Base-by-base conservation (phyloP, 2,113 vertebrate genomes). In the Podiceps cristatus region DNA sequence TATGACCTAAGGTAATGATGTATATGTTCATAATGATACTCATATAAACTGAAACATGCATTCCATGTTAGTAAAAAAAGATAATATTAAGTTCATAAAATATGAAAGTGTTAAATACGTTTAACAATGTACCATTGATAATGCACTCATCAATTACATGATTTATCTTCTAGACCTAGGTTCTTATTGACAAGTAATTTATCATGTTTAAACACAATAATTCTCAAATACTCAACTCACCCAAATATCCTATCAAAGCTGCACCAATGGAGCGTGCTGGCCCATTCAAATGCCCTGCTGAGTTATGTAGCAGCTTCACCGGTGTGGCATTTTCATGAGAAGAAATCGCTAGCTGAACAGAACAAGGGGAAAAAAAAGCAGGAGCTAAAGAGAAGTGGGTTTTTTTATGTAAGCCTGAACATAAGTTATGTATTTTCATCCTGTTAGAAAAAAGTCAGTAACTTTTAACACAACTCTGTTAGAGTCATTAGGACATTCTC, bases 241-340 rank as follows among this genome's bases (percentile, higher is more conserved):
- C 99, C 95, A 99, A 98, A 94, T 99, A 99, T n/a, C 99, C 99
- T 29, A 99, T 99, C 83, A 99, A 98, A 33, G 99, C 98, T 24
- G 99, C 99, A 23, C 99, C 99, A 24, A 99, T 97, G 40, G 99
- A 99, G 13, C 99, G 98, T 0, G 99, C 99, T 2, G 99, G 98
- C 18, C 99, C 99, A 17, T 99, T 99, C 68, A 99, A 98, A 95
- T 99, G 99, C 3, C 99, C 99, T 11, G 99, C 99, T 7, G 99
- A 99, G 16, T 99, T 99, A 90, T 99, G 99, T 2, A 99, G 97
- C 84, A 99, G 92, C 63, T 99, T 99, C 85, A 99, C 99, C 0
- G 99, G 99, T 5, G 99, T 99, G 95, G 99, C 99, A 15, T 99
- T 99, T 97, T 99, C 99, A 82, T 99, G 99, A 81, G 99, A 99